Evolutionary conservation across 2,113 vertebrate species (phyloP).

Genomic region (Arvicanthis niloticus): DNA sequence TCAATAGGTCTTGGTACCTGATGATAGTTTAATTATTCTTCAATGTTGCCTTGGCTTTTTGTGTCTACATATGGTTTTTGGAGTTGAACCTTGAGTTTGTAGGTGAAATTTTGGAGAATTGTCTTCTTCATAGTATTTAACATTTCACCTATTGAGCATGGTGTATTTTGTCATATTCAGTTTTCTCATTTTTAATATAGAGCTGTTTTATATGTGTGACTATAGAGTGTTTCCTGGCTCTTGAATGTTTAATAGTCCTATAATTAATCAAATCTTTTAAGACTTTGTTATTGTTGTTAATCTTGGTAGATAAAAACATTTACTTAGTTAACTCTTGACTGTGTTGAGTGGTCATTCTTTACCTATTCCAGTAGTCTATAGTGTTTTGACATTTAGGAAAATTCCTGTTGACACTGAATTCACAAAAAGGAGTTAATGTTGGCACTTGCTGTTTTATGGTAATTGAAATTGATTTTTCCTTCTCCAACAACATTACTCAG

Average conservation of each 20-base stretch:
- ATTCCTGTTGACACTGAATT: slow-evolving; percentile 19
- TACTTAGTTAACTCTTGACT: neutral
- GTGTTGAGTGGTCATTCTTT: slow-evolving; percentile 5
- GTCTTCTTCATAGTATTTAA: neutral
- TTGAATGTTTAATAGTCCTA: neutral
- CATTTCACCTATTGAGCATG: neutral
- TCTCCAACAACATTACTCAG: slow-evolving; percentile 40
- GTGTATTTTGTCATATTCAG: neutral
- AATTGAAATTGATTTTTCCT: slow-evolving; percentile 1
- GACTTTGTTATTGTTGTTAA: neutral
- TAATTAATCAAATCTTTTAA: neutral
- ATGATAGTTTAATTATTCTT: neutral
- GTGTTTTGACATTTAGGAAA: neutral
- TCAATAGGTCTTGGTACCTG: neutral
- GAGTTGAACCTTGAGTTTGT: neutral
- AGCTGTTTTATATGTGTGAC: neutral
- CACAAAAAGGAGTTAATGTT: slow-evolving; percentile 29
- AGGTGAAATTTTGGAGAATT: neutral
- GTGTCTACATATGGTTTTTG: slow-evolving; percentile 36
- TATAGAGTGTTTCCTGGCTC: neutral
- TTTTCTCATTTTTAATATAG: neutral
- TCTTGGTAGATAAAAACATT: slow-evolving; percentile 2
- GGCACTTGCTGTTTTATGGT: slow-evolving; percentile 19
- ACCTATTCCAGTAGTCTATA: neutral
- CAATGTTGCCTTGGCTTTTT: neutral